Conservation (phyloP, 1,140 invertebrate genomes). For the Manduca sexta region DNA sequence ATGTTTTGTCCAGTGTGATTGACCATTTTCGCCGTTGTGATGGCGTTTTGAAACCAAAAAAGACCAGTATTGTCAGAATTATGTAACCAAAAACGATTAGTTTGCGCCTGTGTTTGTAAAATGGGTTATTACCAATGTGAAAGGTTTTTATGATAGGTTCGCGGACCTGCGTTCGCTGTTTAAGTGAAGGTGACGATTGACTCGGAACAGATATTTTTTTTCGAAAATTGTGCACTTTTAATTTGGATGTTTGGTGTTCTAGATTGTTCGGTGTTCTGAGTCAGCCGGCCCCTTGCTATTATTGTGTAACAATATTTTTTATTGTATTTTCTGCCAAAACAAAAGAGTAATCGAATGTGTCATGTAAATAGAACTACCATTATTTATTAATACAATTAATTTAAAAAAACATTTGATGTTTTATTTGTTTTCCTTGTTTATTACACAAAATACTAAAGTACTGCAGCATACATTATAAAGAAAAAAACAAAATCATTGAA, state of each 20-base stretch:
- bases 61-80: constrained; percentile 61
- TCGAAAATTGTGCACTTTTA: constrained; percentile 1
- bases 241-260: constrained; percentile 22
- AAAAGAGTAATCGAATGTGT: constrained; percentile 68
- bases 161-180: constrained; percentile 1
- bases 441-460: too few species aligned
- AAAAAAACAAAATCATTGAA: too few species aligned
- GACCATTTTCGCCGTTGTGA: background rate
- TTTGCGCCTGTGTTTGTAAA: constrained; percentile 8
- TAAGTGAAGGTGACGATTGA: background rate
- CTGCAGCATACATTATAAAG: too few species aligned
- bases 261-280: constrained; percentile 34
- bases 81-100: constrained; percentile 57
- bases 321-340: constrained; percentile 69
- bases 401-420: constrained; percentile 59
- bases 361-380: constrained; percentile 73
- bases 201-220: constrained; percentile 2
- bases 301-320: constrained; percentile 64
- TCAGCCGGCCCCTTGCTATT: constrained; percentile 27
- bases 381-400: constrained; percentile 74
- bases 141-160: constrained; percentile 15
- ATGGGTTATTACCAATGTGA: constrained; percentile 41
- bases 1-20: constrained; percentile 43
- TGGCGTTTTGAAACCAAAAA: constrained; percentile 50
- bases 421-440: constrained; percentile 32